phyloP scores from a whole-genome alignment of 2,797 vertebrate species.

The Ptychobarbus kaznakovi region DNA sequence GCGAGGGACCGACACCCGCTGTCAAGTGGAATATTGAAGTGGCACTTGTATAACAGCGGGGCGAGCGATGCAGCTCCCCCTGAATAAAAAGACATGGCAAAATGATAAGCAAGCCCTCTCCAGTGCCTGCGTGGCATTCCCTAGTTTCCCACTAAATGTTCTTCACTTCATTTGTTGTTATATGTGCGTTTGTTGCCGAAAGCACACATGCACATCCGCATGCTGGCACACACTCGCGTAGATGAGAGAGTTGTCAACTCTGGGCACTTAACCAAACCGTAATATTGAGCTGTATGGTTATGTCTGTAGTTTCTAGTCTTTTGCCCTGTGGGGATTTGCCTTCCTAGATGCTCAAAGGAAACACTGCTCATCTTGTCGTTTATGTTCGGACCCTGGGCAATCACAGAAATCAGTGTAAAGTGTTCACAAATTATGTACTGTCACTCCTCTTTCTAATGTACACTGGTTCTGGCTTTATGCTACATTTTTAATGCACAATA shows the following conservation, averaged over 20 bases:
- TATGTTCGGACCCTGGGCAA: constrained; percentile 54
- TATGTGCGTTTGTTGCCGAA: constrained; percentile 29
- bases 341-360: constrained; percentile 58
- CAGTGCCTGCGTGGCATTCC: constrained; percentile 3
- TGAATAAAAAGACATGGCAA: constrained; percentile 34
- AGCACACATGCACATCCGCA: constrained; percentile 9
- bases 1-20: constrained; percentile 26
- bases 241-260: constrained; percentile 58
- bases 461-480: not conserved
- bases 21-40: constrained; percentile 51
- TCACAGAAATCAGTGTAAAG: constrained; percentile 54
- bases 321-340: constrained; percentile 52
- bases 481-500: constrained; percentile 24
- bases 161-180: constrained; percentile 63
- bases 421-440: constrained; percentile 35
- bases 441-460: constrained; percentile 5
- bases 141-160: constrained; percentile 43
- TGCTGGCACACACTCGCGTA: not conserved
- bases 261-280: constrained; percentile 58
- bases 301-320: constrained; percentile 56
- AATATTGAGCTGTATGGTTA: constrained; percentile 53
- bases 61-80: constrained; percentile 8
- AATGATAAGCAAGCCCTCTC: constrained; percentile 50
- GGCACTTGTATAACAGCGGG: constrained; percentile 48
- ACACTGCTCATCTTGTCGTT: constrained; percentile 53